phyloP scores from a whole-genome alignment of 2,888 invertebrate species.

The Clanis bilineata region DNA sequence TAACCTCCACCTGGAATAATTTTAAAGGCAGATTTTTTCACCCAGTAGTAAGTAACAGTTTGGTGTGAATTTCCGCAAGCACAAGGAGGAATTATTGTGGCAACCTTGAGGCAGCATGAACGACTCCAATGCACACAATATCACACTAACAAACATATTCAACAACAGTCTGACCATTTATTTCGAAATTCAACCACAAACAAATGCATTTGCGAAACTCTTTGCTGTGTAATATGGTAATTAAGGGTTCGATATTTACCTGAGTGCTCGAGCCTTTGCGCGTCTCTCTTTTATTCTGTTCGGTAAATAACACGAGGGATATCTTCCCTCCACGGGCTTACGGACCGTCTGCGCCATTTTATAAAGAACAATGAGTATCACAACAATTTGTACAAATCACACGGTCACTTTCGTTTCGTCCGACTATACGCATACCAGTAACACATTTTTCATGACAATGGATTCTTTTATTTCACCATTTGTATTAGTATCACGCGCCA shows the following conservation, averaged over 20 bases:
- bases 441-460: slow-evolving; percentile 67
- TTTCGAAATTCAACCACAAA: not conserved
- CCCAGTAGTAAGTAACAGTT: not conserved
- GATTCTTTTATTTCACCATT: slow-evolving; percentile 36
- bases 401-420: slow-evolving; percentile 79
- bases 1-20: too few species aligned
- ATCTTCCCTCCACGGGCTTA: slow-evolving; percentile 86
- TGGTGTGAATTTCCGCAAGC: not conserved
- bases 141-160: not conserved
- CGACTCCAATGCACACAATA: not conserved
- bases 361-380: slow-evolving; percentile 4
- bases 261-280: slow-evolving; percentile 84
- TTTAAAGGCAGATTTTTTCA: too few species aligned
- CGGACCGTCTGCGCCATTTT: slow-evolving; percentile 89
- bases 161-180: slow-evolving; percentile 8
- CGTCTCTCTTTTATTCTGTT: slow-evolving; percentile 88
- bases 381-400: slow-evolving; percentile 31
- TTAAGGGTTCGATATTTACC: slow-evolving; percentile 45
- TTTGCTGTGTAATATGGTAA: not conserved
- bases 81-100: not conserved
- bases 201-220: slow-evolving; percentile 16
- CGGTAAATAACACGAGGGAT: slow-evolving; percentile 89
- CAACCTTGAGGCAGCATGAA: not conserved
- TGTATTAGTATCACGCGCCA: slow-evolving; percentile 34
- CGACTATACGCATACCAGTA: slow-evolving; percentile 74